A percentile compares a stretch with the other conserved stretches of the same genome.
Evolutionary conservation across 2,113 vertebrate species (phyloP).

Genomic region (Rynchops niger): DNA sequence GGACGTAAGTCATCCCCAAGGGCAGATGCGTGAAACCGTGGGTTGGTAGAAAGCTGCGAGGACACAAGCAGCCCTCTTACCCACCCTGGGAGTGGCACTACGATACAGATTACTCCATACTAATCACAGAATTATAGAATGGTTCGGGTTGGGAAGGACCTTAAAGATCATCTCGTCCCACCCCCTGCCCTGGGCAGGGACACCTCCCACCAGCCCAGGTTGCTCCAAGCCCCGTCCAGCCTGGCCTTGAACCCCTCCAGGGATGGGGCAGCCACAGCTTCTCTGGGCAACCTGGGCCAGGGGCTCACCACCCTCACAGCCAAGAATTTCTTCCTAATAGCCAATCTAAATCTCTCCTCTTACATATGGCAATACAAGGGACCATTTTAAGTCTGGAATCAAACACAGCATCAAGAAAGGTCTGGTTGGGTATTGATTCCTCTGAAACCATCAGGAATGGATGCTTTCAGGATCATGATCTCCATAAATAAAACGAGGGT

Average conservation of each 20-base stretch:
- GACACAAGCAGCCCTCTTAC: not conserved
- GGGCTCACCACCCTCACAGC: too few species aligned
- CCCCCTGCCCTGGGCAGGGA: too few species aligned
- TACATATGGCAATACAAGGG: not conserved
- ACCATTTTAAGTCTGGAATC: not conserved
- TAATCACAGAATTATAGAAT: too few species aligned
- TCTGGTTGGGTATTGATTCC: not conserved
- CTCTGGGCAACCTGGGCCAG: too few species aligned
- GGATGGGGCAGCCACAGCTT: too few species aligned
- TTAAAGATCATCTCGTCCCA: too few species aligned
- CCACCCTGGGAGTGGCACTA: not conserved
- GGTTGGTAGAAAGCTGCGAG: not conserved
- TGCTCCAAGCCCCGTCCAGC: too few species aligned
- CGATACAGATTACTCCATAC: not conserved
- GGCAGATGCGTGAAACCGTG: not conserved
- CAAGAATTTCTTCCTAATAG: too few species aligned
- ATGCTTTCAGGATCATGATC: not conserved
- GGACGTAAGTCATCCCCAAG: not conserved
- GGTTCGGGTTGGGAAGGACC: too few species aligned
- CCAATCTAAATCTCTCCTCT: too few species aligned
- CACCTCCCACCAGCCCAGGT: too few species aligned
- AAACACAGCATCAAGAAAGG: not conserved
- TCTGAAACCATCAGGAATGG: not conserved
- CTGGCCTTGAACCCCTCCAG: too few species aligned
- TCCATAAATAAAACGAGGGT: not conserved